Base-by-base conservation (phyloP, 2,113 vertebrate genomes). In the Spea bombifrons region DNA sequence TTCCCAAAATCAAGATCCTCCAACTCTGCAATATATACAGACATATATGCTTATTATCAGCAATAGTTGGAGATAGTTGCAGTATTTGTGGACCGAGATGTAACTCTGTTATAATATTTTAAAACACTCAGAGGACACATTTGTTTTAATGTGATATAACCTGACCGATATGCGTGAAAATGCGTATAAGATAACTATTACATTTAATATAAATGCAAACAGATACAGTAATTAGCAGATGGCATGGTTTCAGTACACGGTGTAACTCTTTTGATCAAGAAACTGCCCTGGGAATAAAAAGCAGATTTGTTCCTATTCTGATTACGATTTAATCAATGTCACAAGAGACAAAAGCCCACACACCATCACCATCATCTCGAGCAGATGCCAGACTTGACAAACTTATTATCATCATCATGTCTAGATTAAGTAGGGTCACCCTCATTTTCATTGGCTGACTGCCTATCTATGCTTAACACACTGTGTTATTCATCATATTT, bases 1-100 rank as follows among this genome's bases (percentile, higher is more conserved):
- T 93, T 97, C 5, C 97, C 97, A 68, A 97, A 91, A 84, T 96
- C 91, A 83, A 97, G 88, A 74, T 86, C 90, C 45, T 86, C 75
- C 61, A 86, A 84, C 74, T 89, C 96, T 98, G 88, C 44, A 89
- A 86, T 74, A 81, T 79, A 52, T 52, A 52, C 50, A 52, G 6
- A 52, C 50, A 10, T 52, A 52, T 52, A 52, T 52, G 50, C 50
- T 7, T 10, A 52, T 52, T 52, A 52, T 10, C 6, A 52, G 6
- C 1, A 52, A 2, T 52, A 6, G 6, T 2, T 7, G 6, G 50
- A 52, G 50, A 7, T 52, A 52, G 9, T 7, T 12, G 55, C 4
- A 59, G 10, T 6, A 8, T 53, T 53, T 53, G 7, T 8, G 50
- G 10, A 53, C 50, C 10, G 50, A 53, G 9, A 59, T 8, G 55